phyloP scores from a whole-genome alignment of 2,797 vertebrate species.

The Oreochromis mossambicus region DNA sequence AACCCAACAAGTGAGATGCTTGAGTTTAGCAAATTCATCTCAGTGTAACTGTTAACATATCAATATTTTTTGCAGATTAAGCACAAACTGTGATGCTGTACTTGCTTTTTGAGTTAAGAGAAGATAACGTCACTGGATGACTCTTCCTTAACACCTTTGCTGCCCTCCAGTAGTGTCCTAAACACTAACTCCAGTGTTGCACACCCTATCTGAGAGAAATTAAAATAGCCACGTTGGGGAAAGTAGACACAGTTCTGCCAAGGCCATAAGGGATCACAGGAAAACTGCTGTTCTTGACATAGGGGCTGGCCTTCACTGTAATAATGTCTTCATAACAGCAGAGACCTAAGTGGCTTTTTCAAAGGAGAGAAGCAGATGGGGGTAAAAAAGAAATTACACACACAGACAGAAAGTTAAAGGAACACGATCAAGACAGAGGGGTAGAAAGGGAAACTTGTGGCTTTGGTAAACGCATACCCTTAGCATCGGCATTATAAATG shows the following conservation, averaged over 20 bases:
- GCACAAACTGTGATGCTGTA: conserved; percentile 44
- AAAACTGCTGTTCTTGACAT: conserved; percentile 39
- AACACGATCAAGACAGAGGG: conserved; percentile 9
- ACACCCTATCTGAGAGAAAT: conserved; percentile 23
- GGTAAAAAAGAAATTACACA: background rate
- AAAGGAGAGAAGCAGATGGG: conserved; percentile 20
- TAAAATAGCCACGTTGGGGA: conserved; percentile 32
- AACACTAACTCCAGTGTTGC: conserved; percentile 37
- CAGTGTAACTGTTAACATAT: conserved; percentile 51
- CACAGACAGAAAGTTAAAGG: background rate
- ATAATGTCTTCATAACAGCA: conserved; percentile 20
- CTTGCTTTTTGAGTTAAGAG: conserved; percentile 32
- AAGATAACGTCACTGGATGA: conserved; percentile 43
- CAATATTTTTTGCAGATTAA: conserved; percentile 62
- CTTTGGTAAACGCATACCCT: conserved; percentile 18
- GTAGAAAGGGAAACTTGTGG: background rate
- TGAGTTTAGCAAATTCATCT: conserved; percentile 53
- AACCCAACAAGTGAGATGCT: conserved; percentile 24
- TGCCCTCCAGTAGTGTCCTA: conserved; percentile 1
- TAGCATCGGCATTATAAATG: background rate
- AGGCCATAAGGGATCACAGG: conserved; percentile 3
- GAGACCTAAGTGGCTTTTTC: conserved; percentile 10
- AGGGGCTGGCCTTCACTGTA: conserved; percentile 16
- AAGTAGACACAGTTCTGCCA: conserved; percentile 14
- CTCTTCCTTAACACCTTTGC: conserved; percentile 25